phyloP scores from a whole-genome alignment of 2,797 vertebrate species.

The Thunnus albacares region DNA sequence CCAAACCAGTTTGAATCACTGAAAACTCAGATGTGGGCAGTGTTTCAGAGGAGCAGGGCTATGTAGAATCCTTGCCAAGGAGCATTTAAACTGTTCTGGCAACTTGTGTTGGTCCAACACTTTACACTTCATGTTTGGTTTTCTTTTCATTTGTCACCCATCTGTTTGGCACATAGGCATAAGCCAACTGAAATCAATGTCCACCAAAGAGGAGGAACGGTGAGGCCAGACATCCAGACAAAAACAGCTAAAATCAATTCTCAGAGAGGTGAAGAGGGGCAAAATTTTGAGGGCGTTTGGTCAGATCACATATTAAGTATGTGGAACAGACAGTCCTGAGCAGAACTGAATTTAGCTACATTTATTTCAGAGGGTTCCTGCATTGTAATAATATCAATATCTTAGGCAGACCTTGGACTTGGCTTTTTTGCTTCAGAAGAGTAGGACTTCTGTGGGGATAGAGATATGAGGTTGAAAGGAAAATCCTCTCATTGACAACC shows the following conservation, averaged over 20 bases:
- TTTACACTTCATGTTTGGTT: neutral
- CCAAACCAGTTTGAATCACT: neutral
- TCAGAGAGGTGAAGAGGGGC: slow-evolving; percentile 3
- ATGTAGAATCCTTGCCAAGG: neutral
- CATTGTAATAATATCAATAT: slow-evolving; percentile 34
- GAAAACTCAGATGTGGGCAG: neutral
- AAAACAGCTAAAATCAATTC: neutral
- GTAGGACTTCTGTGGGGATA: slow-evolving; percentile 40
- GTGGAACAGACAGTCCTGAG: neutral
- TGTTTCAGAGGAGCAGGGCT: neutral
- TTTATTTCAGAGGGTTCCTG: slow-evolving; percentile 20
- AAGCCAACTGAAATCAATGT: slow-evolving; percentile 7
- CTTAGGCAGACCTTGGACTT: slow-evolving; percentile 24
- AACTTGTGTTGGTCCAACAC: neutral
- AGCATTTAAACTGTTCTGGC: too few species aligned
- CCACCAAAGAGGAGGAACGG: neutral
- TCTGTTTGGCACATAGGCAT: neutral
- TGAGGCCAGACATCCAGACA: neutral
- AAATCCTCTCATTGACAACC: slow-evolving; percentile 56
- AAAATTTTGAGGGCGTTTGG: neutral
- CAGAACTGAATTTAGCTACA: slow-evolving; percentile 8
- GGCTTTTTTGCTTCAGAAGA: slow-evolving; percentile 19
- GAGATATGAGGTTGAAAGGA: slow-evolving; percentile 55
- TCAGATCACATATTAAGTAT: slow-evolving; percentile 4
- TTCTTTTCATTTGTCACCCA: neutral